Conservation (phyloP, 2,797 vertebrate genomes). For the Lepus oiostolus region DNA sequence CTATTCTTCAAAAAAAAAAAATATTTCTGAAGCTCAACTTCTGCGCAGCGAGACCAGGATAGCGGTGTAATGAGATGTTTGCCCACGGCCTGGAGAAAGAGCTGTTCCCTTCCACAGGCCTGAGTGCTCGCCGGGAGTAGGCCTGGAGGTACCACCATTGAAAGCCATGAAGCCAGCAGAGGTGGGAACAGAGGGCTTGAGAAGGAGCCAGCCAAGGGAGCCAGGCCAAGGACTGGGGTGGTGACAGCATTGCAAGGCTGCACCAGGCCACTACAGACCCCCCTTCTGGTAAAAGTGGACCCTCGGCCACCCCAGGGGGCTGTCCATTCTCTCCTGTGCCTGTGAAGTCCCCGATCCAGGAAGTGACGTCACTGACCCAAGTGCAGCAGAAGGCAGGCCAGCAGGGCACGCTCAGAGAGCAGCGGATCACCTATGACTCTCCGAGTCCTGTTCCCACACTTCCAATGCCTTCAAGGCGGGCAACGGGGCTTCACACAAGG, state of each 20-base stretch:
- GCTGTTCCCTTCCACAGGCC: not conserved
- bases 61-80: not conserved
- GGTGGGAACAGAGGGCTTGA: not conserved
- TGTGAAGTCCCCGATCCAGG: not conserved
- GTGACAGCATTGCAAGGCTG: not conserved
- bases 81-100: not conserved
- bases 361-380: not conserved
- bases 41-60: not conserved
- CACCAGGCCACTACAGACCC: not conserved
- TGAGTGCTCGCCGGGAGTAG: not conserved
- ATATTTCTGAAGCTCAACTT: not conserved
- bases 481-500: not conserved
- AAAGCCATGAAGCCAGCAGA: not conserved
- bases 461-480: not conserved
- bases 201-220: not conserved
- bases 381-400: not conserved
- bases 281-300: not conserved
- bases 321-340: not conserved
- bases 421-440: not conserved
- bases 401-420: not conserved
- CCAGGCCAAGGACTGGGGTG: constrained; percentile 15
- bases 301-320: too few relatives aligned
- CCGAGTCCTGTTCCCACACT: not conserved
- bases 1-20: constrained; percentile 10
- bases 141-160: not conserved